Base-by-base conservation (phyloP, 2,888 invertebrate species). In the Drosophila quinaria region DNA sequence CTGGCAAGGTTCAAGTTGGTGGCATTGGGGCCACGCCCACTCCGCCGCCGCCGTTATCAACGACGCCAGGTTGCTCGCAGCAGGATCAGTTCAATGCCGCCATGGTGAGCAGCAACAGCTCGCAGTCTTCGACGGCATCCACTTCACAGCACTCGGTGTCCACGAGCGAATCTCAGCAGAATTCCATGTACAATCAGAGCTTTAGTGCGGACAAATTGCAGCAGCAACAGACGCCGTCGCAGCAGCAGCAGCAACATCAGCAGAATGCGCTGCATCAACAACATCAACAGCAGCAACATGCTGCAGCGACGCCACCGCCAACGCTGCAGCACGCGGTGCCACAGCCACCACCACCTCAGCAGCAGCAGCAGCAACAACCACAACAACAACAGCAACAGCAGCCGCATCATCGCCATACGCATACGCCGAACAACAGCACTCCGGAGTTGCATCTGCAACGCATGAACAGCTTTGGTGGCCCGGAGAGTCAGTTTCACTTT, bases 171-270 rank as follows among this genome's bases (percentile, higher is more conserved):
- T 90, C 92, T 85, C 91, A 91, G 67, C 92, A 91, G 78, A 91
- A 92, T 91, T 91, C 91, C 90, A 91, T 92, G 74, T 92, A 92
- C 81, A 91, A 89, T 81, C 92, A 91, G 83, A 92, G 89, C 83
- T 92, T 92, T 83, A 92, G 80, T 75, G 90, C 91, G 68, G 92
- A 92, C 29, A 92, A 92, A 69, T 66, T 91, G 68, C 81, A 91
- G 49, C 25, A 87, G 41, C 81, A 80, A 35, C 89, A 79, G 61
- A 82, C 85, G 61, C 85, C 83, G 62, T 82, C 82, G 41, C 76
- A 71, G 10, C 78, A 44, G 37, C 80, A 73, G 46, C 89, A 80
- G 22, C 87, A 82, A 51, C 79, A 87, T 60, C 90, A 87, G 54
- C 85, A 87, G 66, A 78, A 74, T 50, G 75, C 76, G 19, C 71